These are phyloP conservation scores for Goniozus legneri DNA, from an alignment of 1,140 invertebrate genomes.

Conservation along the genomic window DNA sequence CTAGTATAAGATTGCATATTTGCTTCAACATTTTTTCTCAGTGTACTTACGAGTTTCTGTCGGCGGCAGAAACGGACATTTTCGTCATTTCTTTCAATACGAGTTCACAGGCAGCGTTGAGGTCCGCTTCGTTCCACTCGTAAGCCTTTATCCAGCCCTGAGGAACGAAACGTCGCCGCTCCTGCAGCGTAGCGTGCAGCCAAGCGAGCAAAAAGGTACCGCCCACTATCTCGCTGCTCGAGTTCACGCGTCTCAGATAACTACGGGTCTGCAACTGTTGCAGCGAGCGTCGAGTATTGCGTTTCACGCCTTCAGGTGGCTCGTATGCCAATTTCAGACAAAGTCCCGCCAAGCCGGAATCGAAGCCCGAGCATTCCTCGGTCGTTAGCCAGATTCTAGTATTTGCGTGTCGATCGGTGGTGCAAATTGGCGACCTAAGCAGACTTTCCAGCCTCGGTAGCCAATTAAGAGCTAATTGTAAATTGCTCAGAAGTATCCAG, in stretches of 20 bases:
- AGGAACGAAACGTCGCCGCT: slow-evolving; percentile 66
- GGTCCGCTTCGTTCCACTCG: slow-evolving; percentile 84
- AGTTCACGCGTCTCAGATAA: slow-evolving; percentile 25
- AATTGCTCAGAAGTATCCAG: slow-evolving; percentile 84
- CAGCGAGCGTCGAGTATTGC: slow-evolving; percentile 57
- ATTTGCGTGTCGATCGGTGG: slow-evolving; percentile 54
- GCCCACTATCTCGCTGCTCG: slow-evolving; percentile 39
- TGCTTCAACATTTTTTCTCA: no score
- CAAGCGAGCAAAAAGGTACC: slow-evolving; percentile 72
- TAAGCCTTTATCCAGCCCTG: slow-evolving; percentile 61
- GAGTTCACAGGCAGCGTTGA: slow-evolving; percentile 73
- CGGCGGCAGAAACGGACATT: no score
- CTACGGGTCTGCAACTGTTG: slow-evolving; percentile 33
- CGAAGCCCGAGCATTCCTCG: slow-evolving; percentile 66
- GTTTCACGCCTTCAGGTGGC: slow-evolving; percentile 64
- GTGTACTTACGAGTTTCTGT: no score
- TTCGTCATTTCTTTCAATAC: slow-evolving; percentile 61
- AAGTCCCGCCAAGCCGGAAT: slow-evolving; percentile 63
- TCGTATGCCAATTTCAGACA: slow-evolving; percentile 86
- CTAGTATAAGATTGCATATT: no score
- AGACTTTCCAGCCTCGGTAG: slow-evolving; percentile 66
- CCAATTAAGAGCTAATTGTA: slow-evolving; percentile 82
- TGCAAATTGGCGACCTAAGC: slow-evolving; percentile 63
- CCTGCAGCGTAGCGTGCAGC: slow-evolving; percentile 85
- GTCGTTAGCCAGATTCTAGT: slow-evolving; percentile 78